A percentile compares a stretch with the other conserved stretches of the same genome.
phyloP scores from a whole-genome alignment of 1,140 invertebrate genomes.

The Drosophila sp. region DNA sequence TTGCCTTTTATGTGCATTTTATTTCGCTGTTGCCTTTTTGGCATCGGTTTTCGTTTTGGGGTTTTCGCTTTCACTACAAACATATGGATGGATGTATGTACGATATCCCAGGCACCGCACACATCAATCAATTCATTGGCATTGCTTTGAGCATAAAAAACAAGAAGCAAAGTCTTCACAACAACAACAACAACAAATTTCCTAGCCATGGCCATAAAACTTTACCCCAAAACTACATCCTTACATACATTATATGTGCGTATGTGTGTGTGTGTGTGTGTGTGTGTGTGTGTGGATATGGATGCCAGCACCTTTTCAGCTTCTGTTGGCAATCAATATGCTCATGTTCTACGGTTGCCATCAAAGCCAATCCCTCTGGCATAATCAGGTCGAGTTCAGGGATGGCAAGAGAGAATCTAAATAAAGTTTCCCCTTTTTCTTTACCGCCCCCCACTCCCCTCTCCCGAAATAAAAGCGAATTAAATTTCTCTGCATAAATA shows the following conservation, averaged over 20 bases:
- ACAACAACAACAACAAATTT: conserved; percentile 17
- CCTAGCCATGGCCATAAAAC: conserved; percentile 55
- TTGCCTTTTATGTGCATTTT: conserved; percentile 69
- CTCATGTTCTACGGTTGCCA: conserved; percentile 47
- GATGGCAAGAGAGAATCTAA: conserved; percentile 2
- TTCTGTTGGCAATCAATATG: conserved; percentile 15
- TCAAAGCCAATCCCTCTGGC: conserved; percentile 58
- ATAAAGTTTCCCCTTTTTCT: conserved; percentile 3
- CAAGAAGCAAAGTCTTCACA: conserved; percentile 21
- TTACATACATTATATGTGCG: conserved; percentile 18
- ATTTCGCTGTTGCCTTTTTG: conserved; percentile 63
- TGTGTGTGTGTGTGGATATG: conserved; percentile 45
- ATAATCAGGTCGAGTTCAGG: conserved; percentile 43
- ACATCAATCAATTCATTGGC: conserved; percentile 79
- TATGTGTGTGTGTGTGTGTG: conserved; percentile 27
- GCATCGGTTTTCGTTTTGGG: conserved; percentile 28
- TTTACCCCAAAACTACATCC: conserved; percentile 45
- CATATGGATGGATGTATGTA: background rate
- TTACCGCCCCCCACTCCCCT: background rate
- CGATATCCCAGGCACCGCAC: conserved; percentile 19
- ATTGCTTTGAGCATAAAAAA: conserved; percentile 52
- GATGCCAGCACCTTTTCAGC: conserved; percentile 16
- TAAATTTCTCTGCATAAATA: conserved; percentile 10
- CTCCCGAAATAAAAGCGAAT: conserved; percentile 4
- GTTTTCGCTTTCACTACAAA: background rate